Evolutionary conservation across 1,140 invertebrate species (phyloP), one percentile per base, ranked within the genome.

Genomic region (Mylabris phalerata): DNA sequence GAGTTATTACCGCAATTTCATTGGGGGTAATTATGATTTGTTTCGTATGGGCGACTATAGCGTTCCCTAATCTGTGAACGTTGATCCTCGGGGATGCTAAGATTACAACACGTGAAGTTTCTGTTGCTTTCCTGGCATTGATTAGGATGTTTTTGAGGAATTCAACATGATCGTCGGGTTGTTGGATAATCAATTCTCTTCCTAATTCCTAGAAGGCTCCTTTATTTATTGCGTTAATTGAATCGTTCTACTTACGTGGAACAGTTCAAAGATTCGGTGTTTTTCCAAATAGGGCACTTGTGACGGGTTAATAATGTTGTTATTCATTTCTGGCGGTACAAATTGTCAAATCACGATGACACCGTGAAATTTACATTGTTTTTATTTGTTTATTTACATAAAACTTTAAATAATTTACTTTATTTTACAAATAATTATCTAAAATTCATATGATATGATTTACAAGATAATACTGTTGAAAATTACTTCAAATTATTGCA

Each of bases 281-380:
- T 78, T 80, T 57, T 80, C 78, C 54, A 80, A 62, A 55, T 80
- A 81, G 7, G 78, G 74, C 32, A 76, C 58, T 50, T 79, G 77
- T 66, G 65, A 67, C 7, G 72, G 56, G 4, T 32, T 32, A 7
- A 32, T 32, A 19, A 19, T 19, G 19, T 19, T 19, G 19, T 19
- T 19, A 19, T 19, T 19, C 19, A 19, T 19, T 19, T 19, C 1
- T 2, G 19, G 1, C 19, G 19, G 19, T 19, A 19, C 19, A 19
- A 2, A 19, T 19, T 19, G 19, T 19, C 19, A 19, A 19, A 19
- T 19, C 19, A 19, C 32, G 7, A 32, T 32, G 7, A 32, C 32
- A 32, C 32, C 7, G 4, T 32, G 32, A 7, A 32, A 32, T 32
- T 32, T 32, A 7, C 2, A 32, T 32, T 5, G 4, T 32, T 32